phyloP scores from a whole-genome alignment of 2,797 vertebrate species.

The Eutrigla gurnardus region DNA sequence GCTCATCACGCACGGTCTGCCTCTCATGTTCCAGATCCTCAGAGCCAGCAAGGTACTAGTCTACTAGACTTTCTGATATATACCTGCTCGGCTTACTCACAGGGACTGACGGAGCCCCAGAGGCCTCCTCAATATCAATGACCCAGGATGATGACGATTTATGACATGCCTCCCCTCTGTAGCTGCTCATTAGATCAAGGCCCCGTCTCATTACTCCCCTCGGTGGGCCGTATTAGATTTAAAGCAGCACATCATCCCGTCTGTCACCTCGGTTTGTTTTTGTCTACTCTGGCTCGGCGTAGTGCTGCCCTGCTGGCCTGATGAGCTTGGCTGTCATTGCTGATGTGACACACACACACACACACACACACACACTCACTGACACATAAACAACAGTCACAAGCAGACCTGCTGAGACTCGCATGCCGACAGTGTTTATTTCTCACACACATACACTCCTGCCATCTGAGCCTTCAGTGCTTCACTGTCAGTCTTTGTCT shows the following conservation, averaged over 20 bases:
- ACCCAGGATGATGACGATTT: constrained; percentile 56
- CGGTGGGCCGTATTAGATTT: constrained; percentile 23
- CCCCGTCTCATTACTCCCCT: constrained; percentile 37
- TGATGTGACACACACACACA: constrained; percentile 4
- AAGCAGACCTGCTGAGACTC: constrained; percentile 26
- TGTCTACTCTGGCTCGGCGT: constrained; percentile 19
- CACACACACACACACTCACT: background rate
- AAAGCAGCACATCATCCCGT: constrained; percentile 23
- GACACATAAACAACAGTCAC: constrained; percentile 4
- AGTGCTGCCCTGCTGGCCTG: background rate
- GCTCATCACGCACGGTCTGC: constrained; percentile 93
- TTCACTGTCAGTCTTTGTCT: constrained; percentile 49
- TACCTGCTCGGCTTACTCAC: constrained; percentile 10
- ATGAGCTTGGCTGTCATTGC: constrained; percentile 32
- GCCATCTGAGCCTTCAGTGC: constrained; percentile 25
- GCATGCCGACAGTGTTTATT: constrained; percentile 21
- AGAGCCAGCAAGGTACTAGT: constrained; percentile 93
- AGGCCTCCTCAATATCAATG: constrained; percentile 54
- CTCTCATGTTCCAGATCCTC: constrained; percentile 97
- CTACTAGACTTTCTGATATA: background rate
- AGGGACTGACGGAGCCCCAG: constrained; percentile 32
- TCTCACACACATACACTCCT: background rate
- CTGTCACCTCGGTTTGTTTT: constrained; percentile 35
- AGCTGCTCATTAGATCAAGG: constrained; percentile 44
- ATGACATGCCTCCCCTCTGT: constrained; percentile 27